These are phyloP conservation scores for Aphaenogaster floridana DNA, from an alignment of 1,140 invertebrate genomes.

Conservation along the genomic window DNA sequence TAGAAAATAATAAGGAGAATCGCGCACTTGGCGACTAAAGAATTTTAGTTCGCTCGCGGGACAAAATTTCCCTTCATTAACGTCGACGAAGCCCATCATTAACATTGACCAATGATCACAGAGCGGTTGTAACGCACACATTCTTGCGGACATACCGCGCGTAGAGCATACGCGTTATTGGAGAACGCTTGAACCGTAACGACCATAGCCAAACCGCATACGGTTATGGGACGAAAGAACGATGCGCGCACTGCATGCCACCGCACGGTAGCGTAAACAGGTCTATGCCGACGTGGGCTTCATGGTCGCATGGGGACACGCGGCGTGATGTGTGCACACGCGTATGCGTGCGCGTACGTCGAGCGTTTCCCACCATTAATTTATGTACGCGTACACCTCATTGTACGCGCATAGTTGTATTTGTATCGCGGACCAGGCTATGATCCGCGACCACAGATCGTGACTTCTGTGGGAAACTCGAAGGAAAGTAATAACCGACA, in stretches of 20 bases:
- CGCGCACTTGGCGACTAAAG: not conserved
- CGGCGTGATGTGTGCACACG: constrained; percentile 54
- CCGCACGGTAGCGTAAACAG: constrained; percentile 58
- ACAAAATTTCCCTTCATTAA: constrained; percentile 62
- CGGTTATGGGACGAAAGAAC: constrained; percentile 83
- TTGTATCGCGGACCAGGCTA: constrained; percentile 79
- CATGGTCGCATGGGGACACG: constrained; percentile 61
- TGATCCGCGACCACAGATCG: constrained; percentile 86
- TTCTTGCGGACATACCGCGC: constrained; percentile 77
- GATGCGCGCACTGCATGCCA: constrained; percentile 65
- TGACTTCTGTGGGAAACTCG: constrained; percentile 86
- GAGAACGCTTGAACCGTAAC: constrained; percentile 82
- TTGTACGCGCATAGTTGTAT: constrained; percentile 66
- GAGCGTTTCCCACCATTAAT: constrained; percentile 82
- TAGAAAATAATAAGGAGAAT: constrained; percentile 12
- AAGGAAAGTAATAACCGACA: constrained; percentile 80
- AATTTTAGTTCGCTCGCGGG: not conserved
- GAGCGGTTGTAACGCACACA: constrained; percentile 66
- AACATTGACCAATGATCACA: constrained; percentile 65
- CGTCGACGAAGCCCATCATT: constrained; percentile 64
- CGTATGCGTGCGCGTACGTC: constrained; percentile 54
- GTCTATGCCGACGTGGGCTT: constrained; percentile 43
- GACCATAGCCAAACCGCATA: constrained; percentile 82
- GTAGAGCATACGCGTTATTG: constrained; percentile 80
- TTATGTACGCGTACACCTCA: constrained; percentile 72